Base-by-base conservation (phyloP, 1,140 invertebrate species). In the Chironomus tepperi region DNA sequence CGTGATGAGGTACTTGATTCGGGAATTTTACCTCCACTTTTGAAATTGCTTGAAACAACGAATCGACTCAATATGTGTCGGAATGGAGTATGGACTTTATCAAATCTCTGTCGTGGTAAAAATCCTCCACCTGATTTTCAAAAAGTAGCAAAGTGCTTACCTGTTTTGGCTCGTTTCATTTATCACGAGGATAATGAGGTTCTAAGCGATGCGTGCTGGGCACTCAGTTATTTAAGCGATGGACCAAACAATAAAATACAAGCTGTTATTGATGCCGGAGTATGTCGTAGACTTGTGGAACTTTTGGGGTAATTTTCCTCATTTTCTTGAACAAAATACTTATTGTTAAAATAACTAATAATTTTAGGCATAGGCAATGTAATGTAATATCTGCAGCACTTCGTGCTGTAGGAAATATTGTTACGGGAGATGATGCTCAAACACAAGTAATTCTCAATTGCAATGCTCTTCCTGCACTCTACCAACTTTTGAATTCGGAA, bases 231-330 rank as follows among this genome's bases (percentile, higher is more conserved):
- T 81, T 83, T 99, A 42, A 96, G 93, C 9, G 97, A 99, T 84
- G 97, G 97, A 70, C 95, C 97, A 42, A 98, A 99, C 84, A 96
- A 98, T 77, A 98, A 98, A 85, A 98, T 99, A 78, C 96, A 98
- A 84, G 93, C 95, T 74, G 97, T 98, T 47, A 97, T 99, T 76
- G 95, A 98, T 85, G 93, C 96, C 67, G 96, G 96, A 2, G 96
- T 99, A 47, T 98, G 95, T 81, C 85, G 95, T 76, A 87, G 96
- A 79, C 87, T 99, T 42, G 96, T 99, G 2, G 96, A 98, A 85
- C 84, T 98, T 64, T 86, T 99, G 24, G 92, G 94, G 94, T 95
- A 85, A 87, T 86, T 84, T 64, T 64, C 24, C 8, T 75, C 42
- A 18, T 73, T 2, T 12, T 15, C 74, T 74, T 43, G n/a, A n/a